These are phyloP conservation scores for Callospermophilus lateralis DNA, from an alignment of 2,113 vertebrate species.

Conservation along the genomic window DNA sequence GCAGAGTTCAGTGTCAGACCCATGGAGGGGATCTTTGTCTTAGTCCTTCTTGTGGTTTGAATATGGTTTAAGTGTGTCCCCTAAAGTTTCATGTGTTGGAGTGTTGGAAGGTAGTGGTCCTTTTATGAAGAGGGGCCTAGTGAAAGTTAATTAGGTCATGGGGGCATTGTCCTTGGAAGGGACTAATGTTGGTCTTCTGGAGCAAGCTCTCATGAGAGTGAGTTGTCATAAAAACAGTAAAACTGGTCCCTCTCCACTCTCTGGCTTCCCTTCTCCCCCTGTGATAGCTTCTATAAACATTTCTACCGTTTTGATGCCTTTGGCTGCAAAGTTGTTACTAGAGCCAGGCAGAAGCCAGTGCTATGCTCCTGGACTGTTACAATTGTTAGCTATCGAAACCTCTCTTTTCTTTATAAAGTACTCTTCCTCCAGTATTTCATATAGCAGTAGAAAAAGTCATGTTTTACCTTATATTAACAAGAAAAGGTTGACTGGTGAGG, in stretches of 20 bases:
- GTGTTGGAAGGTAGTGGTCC: neutral
- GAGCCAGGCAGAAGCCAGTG: neutral
- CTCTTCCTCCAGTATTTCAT: neutral
- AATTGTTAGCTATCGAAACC: neutral
- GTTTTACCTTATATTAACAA: neutral
- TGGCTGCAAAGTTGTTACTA: neutral
- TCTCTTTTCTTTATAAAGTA: neutral
- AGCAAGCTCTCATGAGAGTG: neutral
- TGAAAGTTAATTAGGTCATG: neutral
- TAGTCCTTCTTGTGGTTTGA: neutral
- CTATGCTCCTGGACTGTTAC: neutral
- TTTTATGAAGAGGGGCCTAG: neutral
- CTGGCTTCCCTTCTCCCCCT: neutral
- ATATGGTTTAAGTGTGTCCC: neutral
- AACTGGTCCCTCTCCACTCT: neutral
- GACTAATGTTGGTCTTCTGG: neutral
- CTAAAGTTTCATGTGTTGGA: neutral
- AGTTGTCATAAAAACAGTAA: neutral
- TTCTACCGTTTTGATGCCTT: neutral
- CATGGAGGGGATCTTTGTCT: constrained; percentile 29
- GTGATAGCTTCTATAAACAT: neutral
- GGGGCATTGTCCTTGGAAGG: neutral
- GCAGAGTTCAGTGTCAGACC: neutral
- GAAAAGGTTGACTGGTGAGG: neutral
- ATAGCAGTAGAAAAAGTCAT: neutral